Conservation (phyloP, 2,113 vertebrate species). For the Nansenia antarctica region DNA sequence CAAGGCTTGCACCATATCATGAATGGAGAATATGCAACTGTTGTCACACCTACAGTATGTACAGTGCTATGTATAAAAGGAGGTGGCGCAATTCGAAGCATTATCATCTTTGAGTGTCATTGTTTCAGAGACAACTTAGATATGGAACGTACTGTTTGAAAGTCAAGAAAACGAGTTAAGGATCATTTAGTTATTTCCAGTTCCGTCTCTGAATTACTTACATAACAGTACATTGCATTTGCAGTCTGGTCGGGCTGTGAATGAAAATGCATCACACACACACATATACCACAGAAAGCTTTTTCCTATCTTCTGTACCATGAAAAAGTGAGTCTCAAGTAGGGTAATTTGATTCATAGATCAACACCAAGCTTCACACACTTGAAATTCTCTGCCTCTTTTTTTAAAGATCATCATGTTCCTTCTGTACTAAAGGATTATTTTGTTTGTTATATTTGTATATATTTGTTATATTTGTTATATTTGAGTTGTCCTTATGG, state of each 20-base stretch:
- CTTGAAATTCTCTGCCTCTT: background rate
- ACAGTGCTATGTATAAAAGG: too few relatives aligned
- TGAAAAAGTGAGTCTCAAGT: background rate
- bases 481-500: background rate
- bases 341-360: background rate
- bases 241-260: background rate
- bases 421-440: background rate
- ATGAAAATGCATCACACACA: background rate
- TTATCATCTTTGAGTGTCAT: too few relatives aligned
- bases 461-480: too few relatives aligned
- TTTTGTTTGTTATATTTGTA: background rate
- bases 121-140: too few relatives aligned
- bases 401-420: background rate
- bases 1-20: too few relatives aligned
- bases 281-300: too few relatives aligned
- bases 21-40: too few relatives aligned
- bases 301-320: background rate
- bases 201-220: background rate
- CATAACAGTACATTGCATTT: background rate
- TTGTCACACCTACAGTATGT: too few relatives aligned
- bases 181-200: too few relatives aligned
- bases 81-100: too few relatives aligned
- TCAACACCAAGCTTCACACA: background rate
- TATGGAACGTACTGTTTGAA: too few relatives aligned
- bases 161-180: too few relatives aligned